Evolutionary conservation across 1,140 invertebrate genomes (phyloP).

Genomic region (Triops longicaudatus): DNA sequence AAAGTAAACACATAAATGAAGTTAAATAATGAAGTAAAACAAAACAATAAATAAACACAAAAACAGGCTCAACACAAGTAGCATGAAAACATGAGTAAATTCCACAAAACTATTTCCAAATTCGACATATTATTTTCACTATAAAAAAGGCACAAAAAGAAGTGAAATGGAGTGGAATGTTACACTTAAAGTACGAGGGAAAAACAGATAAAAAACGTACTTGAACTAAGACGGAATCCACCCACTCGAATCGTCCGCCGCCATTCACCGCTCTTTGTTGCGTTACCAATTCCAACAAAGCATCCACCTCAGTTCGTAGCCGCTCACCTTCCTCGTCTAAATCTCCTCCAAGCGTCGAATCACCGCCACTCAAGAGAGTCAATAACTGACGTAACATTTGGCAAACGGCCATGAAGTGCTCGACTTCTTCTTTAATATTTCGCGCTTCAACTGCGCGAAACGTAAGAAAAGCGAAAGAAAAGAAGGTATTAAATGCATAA

Average conservation of each 20-base stretch:
- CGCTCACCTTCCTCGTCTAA: conserved; percentile 45
- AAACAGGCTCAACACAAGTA: too few relatives aligned
- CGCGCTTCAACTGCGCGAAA: neutral
- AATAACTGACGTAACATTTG: conserved; percentile 30
- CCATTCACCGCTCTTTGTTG: conserved; percentile 47
- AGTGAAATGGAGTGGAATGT: too few relatives aligned
- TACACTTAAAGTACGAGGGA: neutral
- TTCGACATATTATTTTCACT: too few relatives aligned
- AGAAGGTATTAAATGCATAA: neutral
- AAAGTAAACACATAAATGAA: neutral
- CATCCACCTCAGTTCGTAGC: conserved; percentile 41
- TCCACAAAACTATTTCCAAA: too few relatives aligned
- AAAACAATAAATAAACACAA: too few relatives aligned
- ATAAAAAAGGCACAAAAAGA: too few relatives aligned
- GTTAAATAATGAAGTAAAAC: neutral
- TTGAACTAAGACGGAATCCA: conserved; percentile 87
- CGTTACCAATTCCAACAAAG: conserved; percentile 8
- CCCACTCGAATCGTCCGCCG: conserved; percentile 92
- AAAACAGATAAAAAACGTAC: conserved; percentile 39
- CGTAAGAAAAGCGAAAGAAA: neutral
- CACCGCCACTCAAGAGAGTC: conserved; percentile 20
- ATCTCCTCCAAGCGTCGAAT: conserved; percentile 33
- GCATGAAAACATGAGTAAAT: too few relatives aligned
- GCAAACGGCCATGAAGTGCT: conserved; percentile 30
- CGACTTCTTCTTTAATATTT: conserved; percentile 26